A percentile compares a stretch with the other conserved stretches of the same genome.
These are phyloP conservation scores for Regulus satrapa DNA, from an alignment of 2,113 vertebrate species.

Conservation along the genomic window DNA sequence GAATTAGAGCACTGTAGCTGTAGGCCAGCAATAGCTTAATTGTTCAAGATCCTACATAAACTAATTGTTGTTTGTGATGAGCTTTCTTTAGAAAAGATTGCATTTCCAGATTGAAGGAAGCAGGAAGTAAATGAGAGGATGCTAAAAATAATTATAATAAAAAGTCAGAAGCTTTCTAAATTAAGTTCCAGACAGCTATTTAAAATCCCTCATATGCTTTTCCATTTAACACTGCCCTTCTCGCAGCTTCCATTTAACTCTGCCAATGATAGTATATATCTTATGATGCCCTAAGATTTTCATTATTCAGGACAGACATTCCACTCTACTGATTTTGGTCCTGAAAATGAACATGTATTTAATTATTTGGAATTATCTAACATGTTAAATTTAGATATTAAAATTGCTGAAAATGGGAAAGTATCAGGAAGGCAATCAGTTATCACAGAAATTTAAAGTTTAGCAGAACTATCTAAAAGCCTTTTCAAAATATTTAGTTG, in stretches of 20 bases:
- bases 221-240: not conserved
- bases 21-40: not conserved
- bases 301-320: not conserved
- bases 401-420: not conserved
- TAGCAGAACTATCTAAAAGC: not conserved
- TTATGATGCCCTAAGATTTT: not conserved
- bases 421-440: not conserved
- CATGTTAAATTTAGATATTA: not conserved
- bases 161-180: not conserved
- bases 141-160: not conserved
- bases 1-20: not conserved
- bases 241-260: not conserved
- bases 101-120: slow-evolving; percentile 7
- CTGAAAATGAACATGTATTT: not conserved
- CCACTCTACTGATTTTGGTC: not conserved
- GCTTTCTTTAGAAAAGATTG: slow-evolving; percentile 17
- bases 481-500: not conserved
- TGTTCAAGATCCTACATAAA: not conserved
- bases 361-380: not conserved
- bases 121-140: not conserved
- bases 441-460: not conserved
- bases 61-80: not conserved
- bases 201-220: not conserved
- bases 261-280: not conserved
- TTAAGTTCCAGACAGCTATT: not conserved